phyloP scores from a whole-genome alignment of 2,888 invertebrate genomes.

The Sepioteuthis lessoniana region DNA sequence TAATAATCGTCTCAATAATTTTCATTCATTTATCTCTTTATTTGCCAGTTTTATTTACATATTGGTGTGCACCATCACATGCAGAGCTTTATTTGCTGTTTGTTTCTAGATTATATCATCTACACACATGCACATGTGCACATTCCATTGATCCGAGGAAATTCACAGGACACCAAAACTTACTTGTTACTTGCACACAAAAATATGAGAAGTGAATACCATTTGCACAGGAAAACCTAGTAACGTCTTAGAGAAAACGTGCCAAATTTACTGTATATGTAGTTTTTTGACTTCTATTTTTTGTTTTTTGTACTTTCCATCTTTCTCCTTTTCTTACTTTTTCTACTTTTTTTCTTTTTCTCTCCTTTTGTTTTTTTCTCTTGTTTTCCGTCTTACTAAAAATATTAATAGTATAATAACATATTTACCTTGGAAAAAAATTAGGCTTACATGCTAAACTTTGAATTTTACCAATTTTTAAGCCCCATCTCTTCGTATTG shows the following conservation, averaged over 20 bases:
- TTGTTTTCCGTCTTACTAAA: not conserved
- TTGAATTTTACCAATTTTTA: too few relatives aligned
- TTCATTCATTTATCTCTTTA: not conserved
- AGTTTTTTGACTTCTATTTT: not conserved
- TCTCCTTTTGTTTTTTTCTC: not conserved
- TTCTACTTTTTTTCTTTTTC: not conserved
- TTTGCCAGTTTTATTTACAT: not conserved
- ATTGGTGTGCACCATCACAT: not conserved
- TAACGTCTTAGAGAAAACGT: not conserved
- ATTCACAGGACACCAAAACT: not conserved
- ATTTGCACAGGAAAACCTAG: not conserved
- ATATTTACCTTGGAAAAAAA: too few relatives aligned
- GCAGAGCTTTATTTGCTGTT: too few relatives aligned
- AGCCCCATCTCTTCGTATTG: too few relatives aligned
- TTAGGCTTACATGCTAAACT: too few relatives aligned
- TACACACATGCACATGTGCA: not conserved
- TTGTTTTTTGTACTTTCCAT: not conserved
- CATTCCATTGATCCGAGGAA: not conserved
- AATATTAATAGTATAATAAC: too few relatives aligned
- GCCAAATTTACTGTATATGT: not conserved
- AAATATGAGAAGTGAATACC: not conserved
- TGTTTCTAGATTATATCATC: not conserved
- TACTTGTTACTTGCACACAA: not conserved
- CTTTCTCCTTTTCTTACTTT: not conserved
- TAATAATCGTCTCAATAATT: not conserved